phyloP scores from a whole-genome alignment of 2,888 invertebrate species.

The Caenorhabditis zanzibari region DNA sequence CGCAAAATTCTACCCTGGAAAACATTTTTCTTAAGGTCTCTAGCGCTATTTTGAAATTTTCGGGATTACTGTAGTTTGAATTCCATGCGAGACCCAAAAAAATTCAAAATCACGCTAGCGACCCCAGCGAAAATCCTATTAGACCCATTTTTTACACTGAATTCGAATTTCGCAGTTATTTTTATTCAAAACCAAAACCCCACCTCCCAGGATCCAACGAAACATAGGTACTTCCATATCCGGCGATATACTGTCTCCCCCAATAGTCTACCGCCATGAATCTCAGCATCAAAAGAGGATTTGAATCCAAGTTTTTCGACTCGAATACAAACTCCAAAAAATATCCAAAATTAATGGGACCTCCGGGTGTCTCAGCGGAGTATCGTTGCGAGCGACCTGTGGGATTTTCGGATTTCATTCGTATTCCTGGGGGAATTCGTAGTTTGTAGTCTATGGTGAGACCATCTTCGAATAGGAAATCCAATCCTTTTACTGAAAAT shows the following conservation, averaged over 20 bases:
- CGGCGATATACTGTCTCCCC: constrained; percentile 65
- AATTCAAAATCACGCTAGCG: too few relatives aligned
- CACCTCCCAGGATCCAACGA: constrained; percentile 46
- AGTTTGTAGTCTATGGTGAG: constrained; percentile 59
- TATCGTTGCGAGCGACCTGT: constrained; percentile 43
- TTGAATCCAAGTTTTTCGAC: neutral
- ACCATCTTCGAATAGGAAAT: constrained; percentile 51
- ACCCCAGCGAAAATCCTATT: neutral
- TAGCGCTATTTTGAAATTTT: neutral
- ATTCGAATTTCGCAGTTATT: neutral
- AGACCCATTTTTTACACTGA: neutral
- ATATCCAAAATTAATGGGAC: constrained; percentile 27
- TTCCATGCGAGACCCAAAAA: too few relatives aligned
- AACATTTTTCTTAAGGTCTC: neutral
- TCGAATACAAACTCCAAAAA: constrained; percentile 59
- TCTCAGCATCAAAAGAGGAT: constrained; percentile 50
- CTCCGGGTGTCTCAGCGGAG: constrained; percentile 30
- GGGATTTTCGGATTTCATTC: constrained; percentile 32
- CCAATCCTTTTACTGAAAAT: constrained; percentile 22
- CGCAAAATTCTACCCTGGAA: neutral
- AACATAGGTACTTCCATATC: constrained; percentile 48
- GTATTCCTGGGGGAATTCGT: constrained; percentile 17
- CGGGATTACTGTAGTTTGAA: constrained; percentile 5
- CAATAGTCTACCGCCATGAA: constrained; percentile 58
- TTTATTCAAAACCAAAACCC: neutral